A percentile compares a stretch with the other conserved stretches of the same genome.
These are phyloP conservation scores for Volucella zonaria DNA, from an alignment of 2,888 invertebrate species.

Conservation along the genomic window DNA sequence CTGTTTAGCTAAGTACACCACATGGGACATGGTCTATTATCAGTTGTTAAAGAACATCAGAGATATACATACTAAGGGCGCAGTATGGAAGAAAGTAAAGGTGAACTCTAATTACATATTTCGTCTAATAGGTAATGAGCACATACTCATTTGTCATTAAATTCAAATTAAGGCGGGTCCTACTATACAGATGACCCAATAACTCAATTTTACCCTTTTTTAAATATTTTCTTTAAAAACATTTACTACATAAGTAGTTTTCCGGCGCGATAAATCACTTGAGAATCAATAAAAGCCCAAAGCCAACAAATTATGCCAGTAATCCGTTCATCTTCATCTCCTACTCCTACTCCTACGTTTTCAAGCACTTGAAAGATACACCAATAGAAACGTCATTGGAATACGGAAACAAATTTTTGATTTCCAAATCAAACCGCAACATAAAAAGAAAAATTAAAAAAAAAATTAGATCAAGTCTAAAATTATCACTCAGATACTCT, in stretches of 20 bases:
- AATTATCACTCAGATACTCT: conserved; percentile 37
- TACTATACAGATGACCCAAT: no score
- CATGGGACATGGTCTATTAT: no score
- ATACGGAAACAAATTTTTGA: conserved; percentile 26
- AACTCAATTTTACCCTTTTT: no score
- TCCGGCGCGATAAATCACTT: conserved; percentile 42
- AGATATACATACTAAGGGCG: no score
- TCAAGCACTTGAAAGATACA: conserved; percentile 27
- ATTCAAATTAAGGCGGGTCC: no score
- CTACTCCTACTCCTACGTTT: conserved; percentile 6
- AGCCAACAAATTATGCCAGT: conserved; percentile 9
- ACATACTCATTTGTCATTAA: no score
- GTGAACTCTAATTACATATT: no score
- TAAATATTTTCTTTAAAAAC: no score
- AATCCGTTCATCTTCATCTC: neutral
- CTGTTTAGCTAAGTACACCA: no score
- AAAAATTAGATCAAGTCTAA: conserved; percentile 48
- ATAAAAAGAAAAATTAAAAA: neutral
- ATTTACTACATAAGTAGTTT: conserved; percentile 4
- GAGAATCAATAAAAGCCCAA: conserved; percentile 40
- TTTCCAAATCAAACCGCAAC: conserved; percentile 37
- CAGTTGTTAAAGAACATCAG: no score
- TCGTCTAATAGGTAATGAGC: no score
- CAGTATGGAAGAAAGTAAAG: no score
- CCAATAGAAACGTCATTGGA: neutral